Conservation (phyloP, 2,113 vertebrate genomes). For the Tor tambroides region DNA sequence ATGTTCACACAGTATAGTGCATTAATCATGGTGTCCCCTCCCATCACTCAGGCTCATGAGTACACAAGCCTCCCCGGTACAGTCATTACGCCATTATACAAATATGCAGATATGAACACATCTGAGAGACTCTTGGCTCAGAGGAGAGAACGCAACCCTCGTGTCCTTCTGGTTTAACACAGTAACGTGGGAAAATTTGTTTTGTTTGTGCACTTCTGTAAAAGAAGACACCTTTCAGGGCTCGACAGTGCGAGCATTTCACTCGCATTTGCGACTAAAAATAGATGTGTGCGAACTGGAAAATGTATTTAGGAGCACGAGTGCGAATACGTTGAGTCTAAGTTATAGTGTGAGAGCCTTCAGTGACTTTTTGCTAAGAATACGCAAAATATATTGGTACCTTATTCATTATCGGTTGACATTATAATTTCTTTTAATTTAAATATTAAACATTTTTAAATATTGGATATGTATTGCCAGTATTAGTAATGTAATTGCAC, state of each 20-base stretch:
- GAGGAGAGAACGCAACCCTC: neutral
- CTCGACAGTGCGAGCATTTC: no score
- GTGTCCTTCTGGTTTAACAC: neutral
- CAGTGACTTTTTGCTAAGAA: neutral
- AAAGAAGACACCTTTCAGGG: neutral
- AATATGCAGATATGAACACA: slow-evolving; percentile 40
- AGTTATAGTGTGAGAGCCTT: neutral
- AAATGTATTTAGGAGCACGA: no score
- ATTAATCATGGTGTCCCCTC: slow-evolving; percentile 69
- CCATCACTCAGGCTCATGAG: slow-evolving; percentile 32
- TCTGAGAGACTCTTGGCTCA: slow-evolving; percentile 16
- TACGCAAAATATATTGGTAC: neutral
- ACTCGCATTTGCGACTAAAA: no score
- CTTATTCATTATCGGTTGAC: no score
- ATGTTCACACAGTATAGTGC: slow-evolving; percentile 69
- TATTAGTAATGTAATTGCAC: no score
- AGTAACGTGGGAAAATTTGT: neutral
- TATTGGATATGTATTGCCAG: no score
- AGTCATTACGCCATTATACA: slow-evolving; percentile 34
- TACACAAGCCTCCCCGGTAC: slow-evolving; percentile 32
- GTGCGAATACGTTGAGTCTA: no score
- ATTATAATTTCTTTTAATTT: no score
- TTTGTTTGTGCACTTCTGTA: neutral
- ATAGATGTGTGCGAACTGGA: no score
- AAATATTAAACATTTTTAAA: no score